Evolutionary conservation across 2,113 vertebrate genomes (phyloP), one percentile per base, ranked within the genome.

Genomic region (Peromyscus leucopus): DNA sequence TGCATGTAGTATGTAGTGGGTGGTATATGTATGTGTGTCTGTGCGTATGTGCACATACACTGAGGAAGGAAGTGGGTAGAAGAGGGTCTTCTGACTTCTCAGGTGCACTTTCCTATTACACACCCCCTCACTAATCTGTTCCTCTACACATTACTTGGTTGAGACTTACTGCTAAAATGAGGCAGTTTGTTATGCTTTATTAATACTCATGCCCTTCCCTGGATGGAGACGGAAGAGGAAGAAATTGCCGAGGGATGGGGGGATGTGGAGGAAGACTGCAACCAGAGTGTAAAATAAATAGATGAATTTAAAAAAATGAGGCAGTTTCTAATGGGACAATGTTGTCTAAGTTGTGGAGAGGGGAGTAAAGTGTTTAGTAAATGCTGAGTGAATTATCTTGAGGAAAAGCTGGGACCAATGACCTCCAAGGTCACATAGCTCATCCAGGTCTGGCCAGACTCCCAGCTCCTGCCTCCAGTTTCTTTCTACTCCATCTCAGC

Each of bases 381-480:
- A 26, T 46, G 48, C 26, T 79, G 46, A 36, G 19, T 85, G n/a
- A 51, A 31, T 57, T 46, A 69, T 21, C 89, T n/a, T 67, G 59
- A 89, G 42, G 19, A 76, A 80, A 79, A 31, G 4, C 46, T 63
- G 17, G 19, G 28, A 24, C 17, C 48, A 17, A 7, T 39, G 48
- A 46, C 59, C 76, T 83, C 61, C 48, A 74, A 42, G 72, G 28
- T 67, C 6, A 63, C 90, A 89, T 10, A 31, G 89, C 42, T 51
- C 82, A 72, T 28, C 7, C 19, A 48, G 24, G 48, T 28, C 24
- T 13, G 74, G 11, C 8, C 51, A 15, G 31, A 46, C 1, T 89
- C 15, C 12, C 39, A 17, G 0, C 10, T 69, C 3, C 13, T 63
- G 0, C 65, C 46, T 46, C 16, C 19, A 8, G 10, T 21, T 59